phyloP scores from a whole-genome alignment of 2,888 invertebrate species.

The Lasioglossum vierecki region DNA sequence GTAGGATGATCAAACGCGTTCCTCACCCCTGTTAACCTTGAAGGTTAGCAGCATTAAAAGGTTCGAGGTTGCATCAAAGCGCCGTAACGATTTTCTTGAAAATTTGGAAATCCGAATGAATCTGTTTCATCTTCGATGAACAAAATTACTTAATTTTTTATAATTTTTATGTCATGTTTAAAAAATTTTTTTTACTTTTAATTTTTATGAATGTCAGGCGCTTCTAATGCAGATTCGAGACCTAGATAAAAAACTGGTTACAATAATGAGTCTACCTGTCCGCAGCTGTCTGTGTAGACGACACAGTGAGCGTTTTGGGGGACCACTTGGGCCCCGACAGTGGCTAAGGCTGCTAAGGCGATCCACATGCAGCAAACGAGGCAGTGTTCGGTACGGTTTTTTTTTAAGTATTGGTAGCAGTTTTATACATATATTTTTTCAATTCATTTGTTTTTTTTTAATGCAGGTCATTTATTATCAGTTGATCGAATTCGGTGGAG shows the following conservation, averaged over 20 bases:
- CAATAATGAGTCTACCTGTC: constrained; percentile 91
- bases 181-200: too few species aligned
- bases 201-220: constrained; percentile 36
- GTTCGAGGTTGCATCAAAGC: constrained; percentile 80
- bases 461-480: constrained; percentile 76
- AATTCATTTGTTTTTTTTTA: constrained; percentile 38
- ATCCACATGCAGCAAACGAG: constrained; percentile 87
- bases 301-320: constrained; percentile 96
- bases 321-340: constrained; percentile 88
- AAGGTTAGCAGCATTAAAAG: constrained; percentile 83
- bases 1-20: constrained; percentile 47
- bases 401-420: constrained; percentile 66
- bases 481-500: constrained; percentile 81
- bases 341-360: constrained; percentile 85
- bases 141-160: too few species aligned
- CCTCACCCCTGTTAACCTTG: constrained; percentile 78
- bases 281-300: constrained; percentile 97
- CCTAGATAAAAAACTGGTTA: constrained; percentile 83
- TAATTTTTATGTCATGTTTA: too few species aligned
- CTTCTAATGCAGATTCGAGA: constrained; percentile 79
- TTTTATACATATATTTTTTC: constrained; percentile 64
- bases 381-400: constrained; percentile 83
- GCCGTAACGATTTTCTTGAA: constrained; percentile 43
- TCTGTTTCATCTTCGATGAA: background rate
- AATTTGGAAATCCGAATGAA: background rate